Base-by-base conservation (phyloP, 2,888 invertebrate genomes). In the Chaetogeoica ovagalla region DNA sequence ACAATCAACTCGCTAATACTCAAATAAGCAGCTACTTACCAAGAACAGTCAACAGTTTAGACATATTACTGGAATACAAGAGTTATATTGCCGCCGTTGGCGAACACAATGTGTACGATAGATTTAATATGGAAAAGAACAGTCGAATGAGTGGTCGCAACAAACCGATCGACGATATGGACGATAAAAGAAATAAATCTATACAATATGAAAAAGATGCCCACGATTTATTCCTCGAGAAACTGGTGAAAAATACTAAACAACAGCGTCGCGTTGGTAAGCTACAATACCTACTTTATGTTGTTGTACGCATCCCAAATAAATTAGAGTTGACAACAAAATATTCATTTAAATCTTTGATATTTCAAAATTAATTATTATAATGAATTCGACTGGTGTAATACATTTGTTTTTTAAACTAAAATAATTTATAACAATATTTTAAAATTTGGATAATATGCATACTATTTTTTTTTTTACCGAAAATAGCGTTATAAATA, bases 101-200 rank as follows among this genome's bases (percentile, higher is more conserved):
- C 17, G 71, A 71, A n/a, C 21, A 62, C 17, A 39, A 65, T n/a
- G 19, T 52, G 30, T 30, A 8, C 39, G 55, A 71, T 8, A 70
- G 21, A 43, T 37, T 70, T 19, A 23, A 23, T 23, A 0, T 48
- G 19, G 62, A 62, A 23, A 68, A 57, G 48, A n/a, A 48, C 15
- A 59, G 8, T 57, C 57, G 43, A n/a, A 7, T n/a, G 17, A 75
- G 9, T 17, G 23, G 66, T 55, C 63, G 55, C 62, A 52, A 43
- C 1, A 68, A 59, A 59, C 23, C 23, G 19, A 39, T 23, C 21
- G 39, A 75, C 21, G 55, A 68, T 11, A 23, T 23, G 3, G 79
- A 71, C n/a, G 79, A 57, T n/a, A 79, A 71, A 57, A 79, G 63
- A 65, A 71, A 39, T 55, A 79, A 79, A 63, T 21, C 62, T 9